Percentiles rank a stretch among this genome's conserved stretches.
Conservation (phyloP, 2,797 vertebrate species). For the Bucorvus abyssinicus region DNA sequence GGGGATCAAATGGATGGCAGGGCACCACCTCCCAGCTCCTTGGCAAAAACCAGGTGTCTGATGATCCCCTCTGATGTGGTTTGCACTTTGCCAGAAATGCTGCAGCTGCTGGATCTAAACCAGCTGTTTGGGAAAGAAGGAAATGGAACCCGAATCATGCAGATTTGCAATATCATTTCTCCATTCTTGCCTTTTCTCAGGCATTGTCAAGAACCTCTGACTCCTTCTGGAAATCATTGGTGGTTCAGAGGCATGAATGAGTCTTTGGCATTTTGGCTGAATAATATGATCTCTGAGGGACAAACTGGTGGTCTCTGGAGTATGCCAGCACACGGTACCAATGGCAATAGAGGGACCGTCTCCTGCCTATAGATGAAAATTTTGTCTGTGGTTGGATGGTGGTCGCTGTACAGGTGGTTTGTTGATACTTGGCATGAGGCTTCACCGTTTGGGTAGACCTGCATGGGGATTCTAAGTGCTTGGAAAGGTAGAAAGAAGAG, state of each 20-base stretch:
- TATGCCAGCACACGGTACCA: neutral
- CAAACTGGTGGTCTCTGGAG: neutral
- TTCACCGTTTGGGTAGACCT: neutral
- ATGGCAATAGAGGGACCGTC: neutral
- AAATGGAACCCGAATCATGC: neutral
- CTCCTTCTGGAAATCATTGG: neutral
- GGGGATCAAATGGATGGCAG: neutral
- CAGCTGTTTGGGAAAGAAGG: neutral
- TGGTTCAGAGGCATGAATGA: neutral
- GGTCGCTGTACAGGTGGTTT: neutral
- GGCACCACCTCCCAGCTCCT: neutral
- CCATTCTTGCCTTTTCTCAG: neutral
- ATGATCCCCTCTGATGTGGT: neutral
- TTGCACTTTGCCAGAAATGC: neutral
- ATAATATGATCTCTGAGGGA: neutral
- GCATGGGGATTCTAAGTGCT: neutral
- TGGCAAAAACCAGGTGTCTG: neutral
- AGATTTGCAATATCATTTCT: neutral
- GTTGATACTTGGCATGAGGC: neutral
- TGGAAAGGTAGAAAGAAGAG: neutral
- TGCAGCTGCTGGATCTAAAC: neutral
- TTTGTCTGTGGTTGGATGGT: neutral
- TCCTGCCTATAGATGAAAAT: neutral
- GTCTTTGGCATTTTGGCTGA: neutral
- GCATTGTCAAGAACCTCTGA: fast-evolving